A percentile compares a stretch with the other conserved stretches of the same genome.
phyloP scores from a whole-genome alignment of 1,140 invertebrate genomes.

The Drosophila dunni region DNA sequence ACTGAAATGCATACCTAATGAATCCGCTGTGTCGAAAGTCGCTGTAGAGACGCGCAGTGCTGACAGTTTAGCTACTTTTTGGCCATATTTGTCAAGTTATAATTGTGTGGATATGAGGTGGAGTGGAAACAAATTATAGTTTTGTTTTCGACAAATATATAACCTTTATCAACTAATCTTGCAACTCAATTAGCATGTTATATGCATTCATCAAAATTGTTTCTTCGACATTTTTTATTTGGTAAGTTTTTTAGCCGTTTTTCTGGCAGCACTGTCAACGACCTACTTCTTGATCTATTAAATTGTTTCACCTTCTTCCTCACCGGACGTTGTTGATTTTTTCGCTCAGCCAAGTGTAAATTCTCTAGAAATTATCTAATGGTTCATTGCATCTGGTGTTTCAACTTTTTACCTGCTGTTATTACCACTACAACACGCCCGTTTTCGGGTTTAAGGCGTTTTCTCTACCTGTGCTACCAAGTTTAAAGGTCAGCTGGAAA shows the following conservation, averaged over 20 bases:
- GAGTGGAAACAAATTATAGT: too few relatives aligned
- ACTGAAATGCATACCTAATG: constrained; percentile 5
- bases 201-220: too few relatives aligned
- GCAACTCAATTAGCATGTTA: too few relatives aligned
- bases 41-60: background rate
- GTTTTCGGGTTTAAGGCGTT: background rate
- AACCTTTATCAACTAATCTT: too few relatives aligned
- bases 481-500: constrained; percentile 9
- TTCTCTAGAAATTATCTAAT: constrained; percentile 1
- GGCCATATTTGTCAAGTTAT: too few relatives aligned
- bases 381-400: background rate
- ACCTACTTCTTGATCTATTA: too few relatives aligned
- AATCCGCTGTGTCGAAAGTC: background rate
- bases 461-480: constrained; percentile 17
- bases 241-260: too few relatives aligned
- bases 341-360: background rate
- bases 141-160: too few relatives aligned
- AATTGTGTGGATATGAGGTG: too few relatives aligned
- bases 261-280: too few relatives aligned
- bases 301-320: background rate
- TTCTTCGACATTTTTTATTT: too few relatives aligned
- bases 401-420: constrained; percentile 16
- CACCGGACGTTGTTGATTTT: constrained; percentile 4
- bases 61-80: too few relatives aligned
- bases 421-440: background rate